Percentiles rank a stretch among this genome's conserved stretches.
Evolutionary conservation across 2,113 vertebrate genomes (phyloP).

Genomic region (Amia ocellicauda): DNA sequence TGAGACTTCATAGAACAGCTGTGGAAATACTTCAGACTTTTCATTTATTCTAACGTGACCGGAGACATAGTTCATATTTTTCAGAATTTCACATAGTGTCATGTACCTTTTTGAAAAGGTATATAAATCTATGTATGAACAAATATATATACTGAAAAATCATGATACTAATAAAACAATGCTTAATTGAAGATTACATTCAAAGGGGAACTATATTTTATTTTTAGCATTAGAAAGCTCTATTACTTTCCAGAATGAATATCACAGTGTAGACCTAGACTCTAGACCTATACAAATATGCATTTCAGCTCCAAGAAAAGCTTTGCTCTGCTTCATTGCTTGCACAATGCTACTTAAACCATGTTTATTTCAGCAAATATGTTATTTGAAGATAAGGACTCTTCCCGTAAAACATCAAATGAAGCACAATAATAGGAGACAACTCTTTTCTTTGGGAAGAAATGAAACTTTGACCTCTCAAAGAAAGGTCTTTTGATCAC

Average conservation of each 20-base stretch:
- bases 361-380: constrained; percentile 71
- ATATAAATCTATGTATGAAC: too few relatives aligned
- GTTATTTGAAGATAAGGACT: constrained; percentile 70
- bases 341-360: constrained; percentile 60
- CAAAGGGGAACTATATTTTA: neutral
- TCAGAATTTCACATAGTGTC: too few relatives aligned
- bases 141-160: too few relatives aligned
- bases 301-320: constrained; percentile 61
- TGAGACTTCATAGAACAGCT: too few relatives aligned
- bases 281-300: constrained; percentile 32
- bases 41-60: too few relatives aligned
- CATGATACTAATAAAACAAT: too few relatives aligned
- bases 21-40: too few relatives aligned
- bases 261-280: constrained; percentile 8
- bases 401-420: constrained; percentile 53
- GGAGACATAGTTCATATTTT: too few relatives aligned
- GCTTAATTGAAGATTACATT: too few relatives aligned
- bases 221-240: neutral
- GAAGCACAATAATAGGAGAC: constrained; percentile 8
- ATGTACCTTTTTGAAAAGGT: too few relatives aligned
- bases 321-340: constrained; percentile 61
- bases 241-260: constrained; percentile 7
- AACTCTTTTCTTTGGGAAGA: constrained; percentile 14
- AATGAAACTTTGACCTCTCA: constrained; percentile 23
- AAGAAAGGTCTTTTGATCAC: constrained; percentile 25